Conservation (phyloP, 2,888 invertebrate genomes). For the Esperia sulphurella region DNA sequence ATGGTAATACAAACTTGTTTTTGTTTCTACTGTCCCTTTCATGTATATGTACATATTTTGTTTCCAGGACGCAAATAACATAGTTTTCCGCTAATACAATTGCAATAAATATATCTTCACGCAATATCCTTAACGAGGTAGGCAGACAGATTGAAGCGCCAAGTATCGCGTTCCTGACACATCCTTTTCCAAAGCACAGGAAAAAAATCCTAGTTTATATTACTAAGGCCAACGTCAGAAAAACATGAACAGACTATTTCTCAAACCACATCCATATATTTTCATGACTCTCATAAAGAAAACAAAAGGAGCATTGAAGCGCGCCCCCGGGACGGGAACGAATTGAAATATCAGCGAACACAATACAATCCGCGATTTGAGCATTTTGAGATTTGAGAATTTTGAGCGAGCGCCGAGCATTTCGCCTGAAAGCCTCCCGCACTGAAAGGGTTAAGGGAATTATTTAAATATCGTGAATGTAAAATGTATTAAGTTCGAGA, state of each 20-base stretch:
- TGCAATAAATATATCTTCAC: no score
- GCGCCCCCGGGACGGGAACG: slow-evolving; percentile 34
- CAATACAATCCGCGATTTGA: slow-evolving; percentile 39
- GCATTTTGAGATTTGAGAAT: slow-evolving; percentile 31
- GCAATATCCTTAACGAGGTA: no score
- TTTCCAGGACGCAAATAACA: no score
- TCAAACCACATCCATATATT: slow-evolving; percentile 34
- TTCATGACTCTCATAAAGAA: slow-evolving; percentile 27
- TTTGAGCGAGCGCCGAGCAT: slow-evolving; percentile 9
- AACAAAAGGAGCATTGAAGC: slow-evolving; percentile 58
- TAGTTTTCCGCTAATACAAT: no score
- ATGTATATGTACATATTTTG: no score
- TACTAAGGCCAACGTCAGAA: no score
- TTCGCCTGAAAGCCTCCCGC: slow-evolving; percentile 25
- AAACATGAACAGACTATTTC: background rate
- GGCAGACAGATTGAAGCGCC: no score
- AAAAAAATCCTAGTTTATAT: no score
- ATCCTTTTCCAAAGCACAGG: no score
- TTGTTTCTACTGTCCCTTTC: no score
- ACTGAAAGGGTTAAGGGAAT: slow-evolving; percentile 33
- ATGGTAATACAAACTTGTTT: no score
- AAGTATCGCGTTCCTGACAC: no score
- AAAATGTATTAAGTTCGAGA: slow-evolving; percentile 16
- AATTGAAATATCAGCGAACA: slow-evolving; percentile 60
- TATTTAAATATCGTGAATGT: slow-evolving; percentile 34